A percentile compares a stretch with the other conserved stretches of the same genome.
Conservation (phyloP, 2,113 vertebrate genomes). For the Heptranchias perlo region DNA sequence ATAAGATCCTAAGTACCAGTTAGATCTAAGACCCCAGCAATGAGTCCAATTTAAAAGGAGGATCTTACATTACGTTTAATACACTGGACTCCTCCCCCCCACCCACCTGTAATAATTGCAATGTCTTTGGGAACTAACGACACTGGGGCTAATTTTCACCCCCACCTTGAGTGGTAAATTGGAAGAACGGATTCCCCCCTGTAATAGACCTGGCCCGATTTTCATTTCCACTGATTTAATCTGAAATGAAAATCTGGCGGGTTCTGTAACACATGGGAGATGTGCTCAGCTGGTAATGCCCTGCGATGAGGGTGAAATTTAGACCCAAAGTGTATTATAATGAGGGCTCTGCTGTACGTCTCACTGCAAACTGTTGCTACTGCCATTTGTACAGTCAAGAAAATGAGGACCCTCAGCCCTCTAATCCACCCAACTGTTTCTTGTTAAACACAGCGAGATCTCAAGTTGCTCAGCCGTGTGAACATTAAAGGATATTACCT, state of each 20-base stretch:
- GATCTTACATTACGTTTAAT: background rate
- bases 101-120: background rate
- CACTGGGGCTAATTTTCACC: background rate
- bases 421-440: background rate
- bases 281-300: background rate
- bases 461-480: background rate
- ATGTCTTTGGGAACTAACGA: background rate
- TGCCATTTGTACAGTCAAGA: background rate
- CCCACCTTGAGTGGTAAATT: background rate
- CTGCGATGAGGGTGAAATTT: background rate
- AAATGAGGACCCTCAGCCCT: background rate
- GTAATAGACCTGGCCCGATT: background rate
- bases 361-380: background rate
- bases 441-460: background rate
- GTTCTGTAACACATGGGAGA: background rate
- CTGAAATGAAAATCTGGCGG: background rate
- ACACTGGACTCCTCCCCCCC: background rate
- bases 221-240: background rate
- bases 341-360: background rate
- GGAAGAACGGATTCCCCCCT: background rate
- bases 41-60: too few species aligned
- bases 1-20: background rate
- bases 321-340: background rate
- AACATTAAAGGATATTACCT: background rate
- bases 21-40: background rate